Evolutionary conservation across 2,113 vertebrate genomes (phyloP).

Genomic region (Gymnocephalus cernua): DNA sequence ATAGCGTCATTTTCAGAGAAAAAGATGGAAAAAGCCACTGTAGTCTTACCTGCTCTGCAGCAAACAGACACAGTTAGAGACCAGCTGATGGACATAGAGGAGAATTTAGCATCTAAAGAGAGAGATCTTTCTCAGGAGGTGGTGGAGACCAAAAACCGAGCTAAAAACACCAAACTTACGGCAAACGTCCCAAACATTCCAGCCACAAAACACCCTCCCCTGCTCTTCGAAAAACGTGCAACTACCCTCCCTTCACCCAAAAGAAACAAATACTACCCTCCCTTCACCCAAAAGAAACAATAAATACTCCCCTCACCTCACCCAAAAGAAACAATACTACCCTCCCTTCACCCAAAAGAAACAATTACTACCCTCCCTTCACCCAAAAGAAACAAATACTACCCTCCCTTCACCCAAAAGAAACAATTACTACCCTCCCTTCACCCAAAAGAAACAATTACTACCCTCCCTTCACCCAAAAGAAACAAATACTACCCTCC

Average conservation of each 20-base stretch:
- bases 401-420: not conserved
- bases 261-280: no score
- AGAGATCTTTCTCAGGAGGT: not conserved
- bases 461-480: not conserved
- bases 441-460: not conserved
- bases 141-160: slow-evolving; percentile 11
- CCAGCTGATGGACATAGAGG: not conserved
- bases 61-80: not conserved
- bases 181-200: not conserved
- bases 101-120: not conserved
- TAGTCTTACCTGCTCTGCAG: no score
- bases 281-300: not conserved
- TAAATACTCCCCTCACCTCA: no score
- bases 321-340: not conserved
- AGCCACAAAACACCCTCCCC: no score
- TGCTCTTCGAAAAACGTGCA: not conserved
- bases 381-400: not conserved
- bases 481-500: no score
- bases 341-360: not conserved
- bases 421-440: no score
- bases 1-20: no score
- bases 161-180: not conserved
- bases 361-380: no score
- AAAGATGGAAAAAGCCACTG: no score
- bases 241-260: not conserved